phyloP scores from a whole-genome alignment of 2,113 vertebrate genomes.

The Lagopus muta region DNA sequence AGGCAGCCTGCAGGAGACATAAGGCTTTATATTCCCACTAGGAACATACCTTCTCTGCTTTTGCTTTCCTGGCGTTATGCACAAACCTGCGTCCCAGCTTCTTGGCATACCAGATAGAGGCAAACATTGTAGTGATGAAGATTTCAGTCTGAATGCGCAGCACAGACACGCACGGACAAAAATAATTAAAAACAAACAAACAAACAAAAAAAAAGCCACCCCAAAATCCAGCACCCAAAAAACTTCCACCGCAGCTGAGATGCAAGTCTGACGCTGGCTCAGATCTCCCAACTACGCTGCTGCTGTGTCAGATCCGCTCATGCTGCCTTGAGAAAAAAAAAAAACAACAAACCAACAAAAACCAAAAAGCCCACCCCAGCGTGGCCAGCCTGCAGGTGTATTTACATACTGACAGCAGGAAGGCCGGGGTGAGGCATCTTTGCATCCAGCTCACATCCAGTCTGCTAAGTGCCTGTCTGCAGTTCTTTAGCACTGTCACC shows the following conservation, averaged over 20 bases:
- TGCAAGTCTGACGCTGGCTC: slow-evolving; percentile 32
- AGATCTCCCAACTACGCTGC: slow-evolving; percentile 74
- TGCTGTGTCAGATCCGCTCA: slow-evolving; percentile 77
- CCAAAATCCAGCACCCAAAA: background rate
- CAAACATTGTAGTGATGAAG: slow-evolving; percentile 86
- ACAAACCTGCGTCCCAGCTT: slow-evolving; percentile 96
- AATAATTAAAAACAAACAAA: background rate
- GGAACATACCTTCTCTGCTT: slow-evolving; percentile 89
- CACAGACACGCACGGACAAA: background rate
- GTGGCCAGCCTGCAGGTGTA: slow-evolving; percentile 82
- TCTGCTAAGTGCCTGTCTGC: slow-evolving; percentile 80
- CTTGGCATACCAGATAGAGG: slow-evolving; percentile 98
- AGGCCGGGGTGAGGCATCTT: slow-evolving; percentile 77
- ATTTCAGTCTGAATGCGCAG: slow-evolving; percentile 67
- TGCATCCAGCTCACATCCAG: slow-evolving; percentile 78
- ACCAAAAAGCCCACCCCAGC: slow-evolving; percentile 29
- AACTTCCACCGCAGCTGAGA: slow-evolving; percentile 70
- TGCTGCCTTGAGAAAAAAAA: slow-evolving; percentile 61
- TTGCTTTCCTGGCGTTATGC: slow-evolving; percentile 93
- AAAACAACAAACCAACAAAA: background rate
- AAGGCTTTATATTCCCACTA: slow-evolving; percentile 63
- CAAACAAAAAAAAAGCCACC: background rate
- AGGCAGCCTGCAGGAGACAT: slow-evolving; percentile 66
- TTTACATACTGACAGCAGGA: slow-evolving; percentile 84
- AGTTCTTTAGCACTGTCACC: slow-evolving; percentile 76